Conservation (phyloP, 2,888 invertebrate species). For the Beris chalybata region DNA sequence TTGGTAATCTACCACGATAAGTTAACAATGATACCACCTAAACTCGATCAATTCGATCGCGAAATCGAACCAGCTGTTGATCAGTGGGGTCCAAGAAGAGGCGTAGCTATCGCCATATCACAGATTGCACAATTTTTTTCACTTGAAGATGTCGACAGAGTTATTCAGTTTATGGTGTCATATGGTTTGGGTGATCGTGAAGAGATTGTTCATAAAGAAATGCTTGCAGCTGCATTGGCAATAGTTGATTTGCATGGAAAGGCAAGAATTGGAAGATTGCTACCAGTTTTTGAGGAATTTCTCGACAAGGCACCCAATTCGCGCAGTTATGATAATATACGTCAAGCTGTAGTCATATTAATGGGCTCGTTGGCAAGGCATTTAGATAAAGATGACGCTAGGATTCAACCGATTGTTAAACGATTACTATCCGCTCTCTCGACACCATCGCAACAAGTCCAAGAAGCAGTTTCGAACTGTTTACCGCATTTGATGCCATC, state of each 20-base stretch:
- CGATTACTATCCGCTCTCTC: conserved; percentile 87
- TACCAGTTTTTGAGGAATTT: conserved; percentile 92
- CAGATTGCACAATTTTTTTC: conserved; percentile 69
- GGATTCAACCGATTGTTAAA: conserved; percentile 92
- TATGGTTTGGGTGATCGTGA: conserved; percentile 85
- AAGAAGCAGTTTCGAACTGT: conserved; percentile 96
- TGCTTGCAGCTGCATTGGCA: conserved; percentile 91
- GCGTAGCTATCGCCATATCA: conserved; percentile 80
- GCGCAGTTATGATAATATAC: conserved; percentile 85
- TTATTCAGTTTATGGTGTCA: conserved; percentile 84
- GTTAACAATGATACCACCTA: conserved; percentile 79
- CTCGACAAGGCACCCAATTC: conserved; percentile 91
- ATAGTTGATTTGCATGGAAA: conserved; percentile 93
- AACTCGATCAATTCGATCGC: conserved; percentile 89
- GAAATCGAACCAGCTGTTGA: conserved; percentile 83
- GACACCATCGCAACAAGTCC: conserved; percentile 97
- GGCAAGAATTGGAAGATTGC: conserved; percentile 71
- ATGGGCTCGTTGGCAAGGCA: conserved; percentile 98
- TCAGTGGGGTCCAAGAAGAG: conserved; percentile 87
- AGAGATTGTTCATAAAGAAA: conserved; percentile 79
- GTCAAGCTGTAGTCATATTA: conserved; percentile 94
- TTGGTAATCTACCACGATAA: conserved; percentile 76
- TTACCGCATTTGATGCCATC: conserved; percentile 91
- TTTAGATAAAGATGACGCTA: conserved; percentile 84
- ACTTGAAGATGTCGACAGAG: conserved; percentile 67